phyloP scores from a whole-genome alignment of 2,888 invertebrate genomes.

The Gonocerus acuteangulatus region DNA sequence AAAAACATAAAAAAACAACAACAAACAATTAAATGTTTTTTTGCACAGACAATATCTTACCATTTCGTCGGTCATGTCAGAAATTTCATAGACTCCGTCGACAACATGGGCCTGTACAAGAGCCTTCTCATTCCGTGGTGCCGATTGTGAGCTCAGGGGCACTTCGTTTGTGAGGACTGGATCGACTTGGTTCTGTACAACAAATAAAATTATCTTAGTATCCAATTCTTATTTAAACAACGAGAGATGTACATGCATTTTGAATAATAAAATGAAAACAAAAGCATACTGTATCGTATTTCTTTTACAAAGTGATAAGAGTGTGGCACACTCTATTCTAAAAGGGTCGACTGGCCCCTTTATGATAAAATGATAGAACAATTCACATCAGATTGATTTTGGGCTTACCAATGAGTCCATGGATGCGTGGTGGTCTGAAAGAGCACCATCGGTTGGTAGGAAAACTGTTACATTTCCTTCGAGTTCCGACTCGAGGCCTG shows the following conservation, averaged over 20 bases:
- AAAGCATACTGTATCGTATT: too few relatives aligned
- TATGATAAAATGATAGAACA: too few relatives aligned
- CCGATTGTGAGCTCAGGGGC: not conserved
- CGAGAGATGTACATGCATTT: too few relatives aligned
- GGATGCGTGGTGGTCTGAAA: slow-evolving; percentile 35
- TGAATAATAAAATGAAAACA: too few relatives aligned
- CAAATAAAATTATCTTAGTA: not conserved
- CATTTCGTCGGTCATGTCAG: slow-evolving; percentile 36
- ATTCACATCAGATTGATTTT: too few relatives aligned
- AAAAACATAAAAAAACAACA: too few relatives aligned
- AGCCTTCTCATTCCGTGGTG: not conserved
- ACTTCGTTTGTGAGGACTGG: slow-evolving; percentile 31
- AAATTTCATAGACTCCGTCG: slow-evolving; percentile 31
- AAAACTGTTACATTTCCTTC: slow-evolving; percentile 50
- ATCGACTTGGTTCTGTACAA: slow-evolving; percentile 48
- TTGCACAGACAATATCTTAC: too few relatives aligned
- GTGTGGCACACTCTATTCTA: too few relatives aligned
- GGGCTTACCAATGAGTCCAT: slow-evolving; percentile 28
- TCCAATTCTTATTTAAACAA: slow-evolving; percentile 24
- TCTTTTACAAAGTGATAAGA: too few relatives aligned
- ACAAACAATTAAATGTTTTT: too few relatives aligned
- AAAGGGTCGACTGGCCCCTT: too few relatives aligned
- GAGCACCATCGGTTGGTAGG: slow-evolving; percentile 47
- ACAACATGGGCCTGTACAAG: slow-evolving; percentile 28
- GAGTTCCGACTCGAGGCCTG: slow-evolving; percentile 48